Evolutionary conservation across 2,888 invertebrate species (phyloP).

Genomic region (Teleiodes luculella): DNA sequence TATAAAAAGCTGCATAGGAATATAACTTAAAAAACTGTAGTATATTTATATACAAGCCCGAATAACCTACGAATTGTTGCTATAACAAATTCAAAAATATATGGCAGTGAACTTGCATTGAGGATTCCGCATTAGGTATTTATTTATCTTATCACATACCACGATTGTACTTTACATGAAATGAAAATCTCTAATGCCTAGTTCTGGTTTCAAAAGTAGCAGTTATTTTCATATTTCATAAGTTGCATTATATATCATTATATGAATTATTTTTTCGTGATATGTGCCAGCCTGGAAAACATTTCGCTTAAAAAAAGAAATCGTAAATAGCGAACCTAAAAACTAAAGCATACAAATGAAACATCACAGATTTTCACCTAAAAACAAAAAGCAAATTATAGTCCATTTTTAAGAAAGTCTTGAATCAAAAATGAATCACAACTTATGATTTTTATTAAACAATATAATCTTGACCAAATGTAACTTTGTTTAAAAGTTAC

Average conservation of each 20-base stretch:
- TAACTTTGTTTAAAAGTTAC: too few species aligned
- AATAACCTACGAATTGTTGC: slow-evolving; percentile 18
- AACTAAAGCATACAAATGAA: slow-evolving; percentile 51
- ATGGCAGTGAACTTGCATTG: slow-evolving; percentile 41
- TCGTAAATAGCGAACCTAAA: slow-evolving; percentile 31
- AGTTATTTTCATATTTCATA: too few species aligned
- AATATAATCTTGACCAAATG: too few species aligned
- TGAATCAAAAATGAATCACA: too few species aligned
- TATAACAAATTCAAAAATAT: slow-evolving; percentile 17
- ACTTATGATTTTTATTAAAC: too few species aligned
- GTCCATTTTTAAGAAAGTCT: too few species aligned
- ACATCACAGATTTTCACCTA: slow-evolving; percentile 31
- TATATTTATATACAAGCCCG: slow-evolving; percentile 7
- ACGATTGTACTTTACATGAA: not conserved
- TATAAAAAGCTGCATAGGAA: slow-evolving; percentile 39
- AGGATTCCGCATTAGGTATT: slow-evolving; percentile 20
- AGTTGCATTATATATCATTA: too few species aligned
- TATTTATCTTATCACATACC: not conserved
- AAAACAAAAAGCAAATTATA: too few species aligned
- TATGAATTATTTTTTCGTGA: too few species aligned
- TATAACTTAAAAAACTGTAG: not conserved
- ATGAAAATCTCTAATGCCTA: too few species aligned
- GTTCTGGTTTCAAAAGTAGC: not conserved
- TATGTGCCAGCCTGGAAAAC: not conserved
- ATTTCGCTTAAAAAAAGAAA: not conserved